Conservation (phyloP, 2,113 vertebrate genomes). For the Scolopax mira region DNA sequence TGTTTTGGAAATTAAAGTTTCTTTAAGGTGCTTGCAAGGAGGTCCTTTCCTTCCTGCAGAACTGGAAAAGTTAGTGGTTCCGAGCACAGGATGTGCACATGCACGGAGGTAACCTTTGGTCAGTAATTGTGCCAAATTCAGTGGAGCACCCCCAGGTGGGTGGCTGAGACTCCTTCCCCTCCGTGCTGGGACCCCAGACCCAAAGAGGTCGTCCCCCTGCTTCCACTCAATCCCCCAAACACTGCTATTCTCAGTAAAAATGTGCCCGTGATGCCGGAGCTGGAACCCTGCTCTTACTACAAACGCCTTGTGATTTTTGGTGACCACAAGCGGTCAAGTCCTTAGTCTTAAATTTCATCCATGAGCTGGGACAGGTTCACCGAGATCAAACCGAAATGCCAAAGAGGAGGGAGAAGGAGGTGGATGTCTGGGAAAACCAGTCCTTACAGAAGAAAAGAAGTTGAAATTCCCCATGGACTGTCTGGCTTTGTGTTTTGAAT, state of each 20-base stretch:
- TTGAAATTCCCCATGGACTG: constrained; percentile 17
- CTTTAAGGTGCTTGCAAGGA: neutral
- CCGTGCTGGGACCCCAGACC: neutral
- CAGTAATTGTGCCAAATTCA: neutral
- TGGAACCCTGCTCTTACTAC: constrained; percentile 4
- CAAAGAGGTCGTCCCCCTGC: neutral
- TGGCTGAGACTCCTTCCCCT: neutral
- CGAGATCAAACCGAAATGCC: constrained; percentile 32
- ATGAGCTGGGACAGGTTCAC: constrained; percentile 12
- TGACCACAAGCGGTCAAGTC: constrained; percentile 1
- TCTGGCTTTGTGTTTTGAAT: constrained; percentile 40
- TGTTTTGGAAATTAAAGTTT: neutral
- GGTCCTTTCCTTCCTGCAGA: neutral
- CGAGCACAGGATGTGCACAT: neutral
- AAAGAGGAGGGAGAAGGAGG: neutral
- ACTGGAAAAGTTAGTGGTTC: neutral
- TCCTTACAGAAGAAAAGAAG: constrained; percentile 34
- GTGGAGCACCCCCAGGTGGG: neutral
- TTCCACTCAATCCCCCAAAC: neutral
- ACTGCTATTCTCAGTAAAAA: neutral
- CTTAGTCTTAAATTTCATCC: constrained; percentile 8
- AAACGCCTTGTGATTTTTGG: constrained; percentile 29
- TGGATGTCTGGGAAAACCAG: constrained; percentile 33
- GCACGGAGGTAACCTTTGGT: neutral
- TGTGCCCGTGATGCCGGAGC: rapidly evolving